Evolutionary conservation across 2,888 invertebrate genomes (phyloP).

Genomic region (Yponomeuta evonymella): DNA sequence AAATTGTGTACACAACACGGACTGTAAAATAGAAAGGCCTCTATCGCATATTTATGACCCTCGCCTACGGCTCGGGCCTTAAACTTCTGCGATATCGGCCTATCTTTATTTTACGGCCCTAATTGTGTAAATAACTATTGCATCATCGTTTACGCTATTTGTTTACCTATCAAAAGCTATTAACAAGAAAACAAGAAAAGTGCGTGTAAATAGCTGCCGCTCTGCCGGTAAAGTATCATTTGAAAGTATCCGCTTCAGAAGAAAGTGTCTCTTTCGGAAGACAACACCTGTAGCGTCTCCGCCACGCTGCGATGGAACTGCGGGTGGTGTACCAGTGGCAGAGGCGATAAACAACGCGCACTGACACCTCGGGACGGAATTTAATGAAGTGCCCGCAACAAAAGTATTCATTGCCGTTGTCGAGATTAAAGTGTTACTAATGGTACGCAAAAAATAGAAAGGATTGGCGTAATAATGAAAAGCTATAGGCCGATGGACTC

Average conservation of each 20-base stretch:
- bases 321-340: neutral
- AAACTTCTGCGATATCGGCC: no score
- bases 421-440: neutral
- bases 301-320: neutral
- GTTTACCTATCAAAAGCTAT: no score
- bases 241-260: neutral
- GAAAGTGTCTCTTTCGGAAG: neutral
- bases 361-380: neutral
- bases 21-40: no score
- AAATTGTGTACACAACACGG: no score
- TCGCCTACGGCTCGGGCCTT: no score
- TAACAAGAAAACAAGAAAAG: no score
- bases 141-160: no score
- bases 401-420: conserved; percentile 3
- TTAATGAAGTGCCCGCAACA: conserved; percentile 1
- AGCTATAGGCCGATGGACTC: neutral
- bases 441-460: neutral
- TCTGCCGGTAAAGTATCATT: no score
- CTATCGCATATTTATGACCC: no score
- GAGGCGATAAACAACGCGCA: neutral
- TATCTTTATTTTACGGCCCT: no score
- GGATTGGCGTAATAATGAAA: neutral
- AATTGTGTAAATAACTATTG: no score
- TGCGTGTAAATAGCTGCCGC: no score
- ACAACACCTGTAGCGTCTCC: neutral